Evolutionary conservation across 1,140 invertebrate species (phyloP), one percentile per base, ranked within the genome.

Genomic region (Oscheius sp.): DNA sequence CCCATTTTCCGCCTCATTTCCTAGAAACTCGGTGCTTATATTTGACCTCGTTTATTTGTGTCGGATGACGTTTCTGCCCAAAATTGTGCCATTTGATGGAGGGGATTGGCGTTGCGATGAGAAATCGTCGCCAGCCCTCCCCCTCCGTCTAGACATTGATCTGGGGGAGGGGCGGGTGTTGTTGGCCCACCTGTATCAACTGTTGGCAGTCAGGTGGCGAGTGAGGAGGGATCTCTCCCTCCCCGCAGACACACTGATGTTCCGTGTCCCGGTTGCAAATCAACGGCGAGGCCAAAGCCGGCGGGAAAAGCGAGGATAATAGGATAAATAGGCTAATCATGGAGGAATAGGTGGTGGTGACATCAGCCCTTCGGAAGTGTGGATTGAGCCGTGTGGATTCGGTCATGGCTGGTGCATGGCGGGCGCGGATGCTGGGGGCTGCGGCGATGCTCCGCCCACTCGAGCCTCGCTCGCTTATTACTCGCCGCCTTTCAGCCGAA

Each of bases 121-220:
- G n/a, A n/a, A n/a, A n/a, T n/a, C n/a, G n/a, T n/a, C n/a, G n/a
- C n/a, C n/a, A n/a, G n/a, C n/a, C n/a, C n/a, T n/a, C n/a, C n/a
- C n/a, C n/a, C n/a, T n/a, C n/a, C n/a, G n/a, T n/a, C n/a, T n/a
- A n/a, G n/a, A n/a, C n/a, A n/a, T n/a, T n/a, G n/a, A n/a, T n/a
- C n/a, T n/a, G n/a, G n/a, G n/a, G n/a, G n/a, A n/a, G n/a, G n/a
- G n/a, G n/a, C n/a, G n/a, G n/a, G n/a, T n/a, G n/a, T n/a, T n/a
- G n/a, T n/a, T n/a, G n/a, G n/a, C 55, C 35, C 58, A 73, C 70
- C 70, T 73, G 45, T 15, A 73, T 55, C 42, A 73, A 73, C 23
- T 42, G 32, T 49, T 38, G 36, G 34, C 70, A 73, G 38, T 55
- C 23, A 4, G 45, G 26, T 1, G 70, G 70, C 49, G 70, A 55